phyloP scores from a whole-genome alignment of 2,888 invertebrate species.

The Oegoconia quadripuncta region DNA sequence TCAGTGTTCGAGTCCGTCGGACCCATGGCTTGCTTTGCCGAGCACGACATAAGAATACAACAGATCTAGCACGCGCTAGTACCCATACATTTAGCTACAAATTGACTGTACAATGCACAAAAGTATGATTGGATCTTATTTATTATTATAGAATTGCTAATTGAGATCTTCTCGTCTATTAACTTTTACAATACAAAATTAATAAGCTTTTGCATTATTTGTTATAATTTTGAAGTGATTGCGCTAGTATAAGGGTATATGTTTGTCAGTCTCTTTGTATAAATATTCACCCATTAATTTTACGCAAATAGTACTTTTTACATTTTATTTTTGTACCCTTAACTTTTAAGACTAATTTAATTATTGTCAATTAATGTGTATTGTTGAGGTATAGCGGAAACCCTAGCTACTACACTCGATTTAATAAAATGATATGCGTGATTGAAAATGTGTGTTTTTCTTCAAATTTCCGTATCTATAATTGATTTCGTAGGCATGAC shows the following conservation, averaged over 20 bases:
- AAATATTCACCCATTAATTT: slow-evolving; percentile 11
- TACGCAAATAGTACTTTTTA: slow-evolving; percentile 57
- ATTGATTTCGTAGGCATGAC: too few relatives aligned
- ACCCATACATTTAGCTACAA: too few relatives aligned
- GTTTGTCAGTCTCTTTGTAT: not conserved
- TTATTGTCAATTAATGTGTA: slow-evolving; percentile 70
- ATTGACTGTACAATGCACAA: too few relatives aligned
- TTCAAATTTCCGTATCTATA: not conserved
- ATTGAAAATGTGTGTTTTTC: slow-evolving; percentile 22
- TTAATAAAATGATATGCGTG: slow-evolving; percentile 73
- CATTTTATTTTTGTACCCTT: slow-evolving; percentile 71
- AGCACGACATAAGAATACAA: too few relatives aligned
- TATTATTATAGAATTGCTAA: too few relatives aligned
- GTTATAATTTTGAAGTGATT: not conserved
- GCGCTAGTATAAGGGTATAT: not conserved
- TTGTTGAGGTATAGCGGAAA: slow-evolving; percentile 56
- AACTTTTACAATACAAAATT: too few relatives aligned
- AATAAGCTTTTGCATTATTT: not conserved
- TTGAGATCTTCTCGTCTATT: too few relatives aligned
- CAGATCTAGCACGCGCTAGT: too few relatives aligned
- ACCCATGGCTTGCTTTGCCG: too few relatives aligned
- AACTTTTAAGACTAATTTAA: slow-evolving; percentile 60
- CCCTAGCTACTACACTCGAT: slow-evolving; percentile 60
- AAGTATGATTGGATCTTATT: too few relatives aligned
- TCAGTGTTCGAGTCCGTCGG: too few relatives aligned